Evolutionary conservation across 2,888 invertebrate species (phyloP).

Genomic region (Polietes domitor): DNA sequence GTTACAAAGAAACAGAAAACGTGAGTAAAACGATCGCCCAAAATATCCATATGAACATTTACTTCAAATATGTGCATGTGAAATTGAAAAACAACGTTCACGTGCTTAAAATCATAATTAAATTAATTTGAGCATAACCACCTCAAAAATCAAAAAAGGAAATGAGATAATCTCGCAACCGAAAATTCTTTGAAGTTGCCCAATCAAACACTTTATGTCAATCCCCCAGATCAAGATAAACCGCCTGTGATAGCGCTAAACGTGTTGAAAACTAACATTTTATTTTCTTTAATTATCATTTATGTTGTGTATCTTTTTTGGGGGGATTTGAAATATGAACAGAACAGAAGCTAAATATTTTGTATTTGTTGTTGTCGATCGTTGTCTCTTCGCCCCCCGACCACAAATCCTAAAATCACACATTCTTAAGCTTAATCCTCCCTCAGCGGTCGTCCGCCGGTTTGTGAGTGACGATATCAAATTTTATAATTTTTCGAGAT

Average conservation of each 20-base stretch:
- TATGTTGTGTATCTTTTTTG: not conserved
- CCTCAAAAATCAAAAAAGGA: slow-evolving; percentile 6
- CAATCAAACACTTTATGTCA: not conserved
- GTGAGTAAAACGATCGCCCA: slow-evolving; percentile 45
- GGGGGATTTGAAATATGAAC: not conserved
- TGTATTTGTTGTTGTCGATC: not conserved
- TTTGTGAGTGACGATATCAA: not conserved
- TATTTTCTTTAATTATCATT: slow-evolving; percentile 20
- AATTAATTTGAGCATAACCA: not conserved
- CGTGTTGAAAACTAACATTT: slow-evolving; percentile 8
- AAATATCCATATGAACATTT: not conserved
- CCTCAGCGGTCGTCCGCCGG: not conserved
- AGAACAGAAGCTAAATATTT: slow-evolving; percentile 14
- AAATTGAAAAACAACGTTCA: slow-evolving; percentile 35
- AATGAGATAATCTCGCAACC: not conserved
- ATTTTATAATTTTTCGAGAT: not conserved
- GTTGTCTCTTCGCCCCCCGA: not conserved
- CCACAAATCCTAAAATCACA: slow-evolving; percentile 1
- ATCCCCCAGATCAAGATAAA: not conserved
- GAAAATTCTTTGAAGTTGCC: slow-evolving; percentile 29
- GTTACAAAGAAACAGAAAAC: slow-evolving; percentile 4
- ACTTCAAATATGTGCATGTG: not conserved
- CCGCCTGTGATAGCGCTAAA: not conserved
- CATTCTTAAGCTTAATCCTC: slow-evolving; percentile 13
- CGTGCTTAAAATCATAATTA: slow-evolving; percentile 55